phyloP scores from a whole-genome alignment of 2,888 invertebrate genomes.

The Arrhopalites spinosus region DNA sequence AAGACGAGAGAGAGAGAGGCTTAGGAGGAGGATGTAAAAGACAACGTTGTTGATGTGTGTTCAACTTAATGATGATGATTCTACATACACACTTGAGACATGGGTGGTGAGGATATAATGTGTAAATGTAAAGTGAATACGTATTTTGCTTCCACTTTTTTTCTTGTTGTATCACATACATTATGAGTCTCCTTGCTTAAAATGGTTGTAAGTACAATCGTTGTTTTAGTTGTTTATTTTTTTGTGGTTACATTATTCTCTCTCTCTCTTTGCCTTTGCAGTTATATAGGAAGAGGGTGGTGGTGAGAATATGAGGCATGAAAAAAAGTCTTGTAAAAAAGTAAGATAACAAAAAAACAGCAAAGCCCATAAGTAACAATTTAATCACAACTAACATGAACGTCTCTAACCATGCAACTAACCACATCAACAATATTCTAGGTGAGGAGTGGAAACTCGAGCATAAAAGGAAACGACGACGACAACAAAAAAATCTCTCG shows the following conservation, averaged over 20 bases:
- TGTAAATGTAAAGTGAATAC: background rate
- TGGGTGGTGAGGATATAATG: background rate
- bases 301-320: too few species aligned
- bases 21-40: background rate
- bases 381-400: background rate
- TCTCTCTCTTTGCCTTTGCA: too few species aligned
- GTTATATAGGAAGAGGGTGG: too few species aligned
- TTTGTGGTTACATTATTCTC: too few species aligned
- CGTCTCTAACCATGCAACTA: background rate
- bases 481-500: slow-evolving; percentile 13
- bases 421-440: background rate
- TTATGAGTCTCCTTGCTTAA: too few species aligned
- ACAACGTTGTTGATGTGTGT: background rate
- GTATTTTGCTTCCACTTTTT: background rate
- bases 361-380: too few species aligned
- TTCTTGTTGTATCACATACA: background rate
- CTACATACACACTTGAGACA: background rate
- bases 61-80: slow-evolving; percentile 4
- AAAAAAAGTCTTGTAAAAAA: too few species aligned
- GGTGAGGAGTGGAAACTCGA: background rate
- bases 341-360: too few species aligned
- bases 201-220: too few species aligned
- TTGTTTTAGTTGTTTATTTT: too few species aligned
- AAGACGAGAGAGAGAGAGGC: background rate
- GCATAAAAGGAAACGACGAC: slow-evolving; percentile 24